Base-by-base conservation (phyloP, 1,140 invertebrate genomes). In the Pogonomyrmex barbatus region DNA sequence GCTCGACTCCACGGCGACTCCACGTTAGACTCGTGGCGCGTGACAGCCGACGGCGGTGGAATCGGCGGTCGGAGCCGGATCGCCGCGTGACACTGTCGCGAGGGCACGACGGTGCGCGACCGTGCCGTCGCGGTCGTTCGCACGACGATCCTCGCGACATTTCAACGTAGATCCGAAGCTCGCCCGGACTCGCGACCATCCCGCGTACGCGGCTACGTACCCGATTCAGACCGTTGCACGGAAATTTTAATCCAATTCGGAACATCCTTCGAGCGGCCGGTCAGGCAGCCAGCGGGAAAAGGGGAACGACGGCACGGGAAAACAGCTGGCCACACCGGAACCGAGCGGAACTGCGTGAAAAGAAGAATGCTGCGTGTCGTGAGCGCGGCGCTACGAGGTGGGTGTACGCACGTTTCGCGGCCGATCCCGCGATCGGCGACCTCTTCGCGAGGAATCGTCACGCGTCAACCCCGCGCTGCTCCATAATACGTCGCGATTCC, bases 231-330 rank as follows among this genome's bases (percentile, higher is more conserved):
- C 93, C 92, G 88, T 94, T 94, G 89, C 92, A 94, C 92, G 95
- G 92, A 90, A 94, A 95, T 95, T 95, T 95, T 90, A 95, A 91
- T 90, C 94, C 94, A 90, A 95, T 91, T 94, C 94, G 94, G 79
- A 94, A 93, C 95, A 95, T 95, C 90, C 92, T 95, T 93, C 90
- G 91, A 89, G 84, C 89, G 90, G 91, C 93, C 93, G 91, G 92
- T 91, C 87, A 90, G 89, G 82, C 91, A 92, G 92, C 91, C 91
- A 87, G 87, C 87, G 86, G 90, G 84, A 90, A 85, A 93, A 91
- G 92, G 88, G 93, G 92, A 93, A 94, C 92, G 89, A 85, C 88
- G 93, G 92, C 63, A 93, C 92, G 24, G 42, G 9, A 88, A 91
- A 93, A 94, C 93, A 93, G 93, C 93, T 93, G 92, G 91, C 85